Evolutionary conservation across 2,113 vertebrate genomes (phyloP).

Genomic region (Brachypteracias leptosomus): DNA sequence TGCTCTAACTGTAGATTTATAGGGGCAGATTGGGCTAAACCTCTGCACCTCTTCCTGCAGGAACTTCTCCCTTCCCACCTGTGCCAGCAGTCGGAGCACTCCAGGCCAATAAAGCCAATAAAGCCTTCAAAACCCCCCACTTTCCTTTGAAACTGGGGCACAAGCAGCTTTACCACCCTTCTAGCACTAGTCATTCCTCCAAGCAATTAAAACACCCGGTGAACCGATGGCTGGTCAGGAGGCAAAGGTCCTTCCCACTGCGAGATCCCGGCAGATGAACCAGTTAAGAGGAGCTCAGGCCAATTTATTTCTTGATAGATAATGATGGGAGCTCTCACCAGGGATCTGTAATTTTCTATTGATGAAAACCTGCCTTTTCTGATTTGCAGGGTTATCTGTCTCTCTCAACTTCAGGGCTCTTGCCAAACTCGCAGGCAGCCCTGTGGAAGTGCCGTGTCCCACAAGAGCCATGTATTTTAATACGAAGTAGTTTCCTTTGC

Average conservation of each 20-base stretch:
- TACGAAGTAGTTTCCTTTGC: constrained; percentile 46
- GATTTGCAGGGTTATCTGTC: constrained; percentile 58
- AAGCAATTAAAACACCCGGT: constrained; percentile 41
- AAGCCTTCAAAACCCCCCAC: neutral
- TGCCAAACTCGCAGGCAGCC: constrained; percentile 56
- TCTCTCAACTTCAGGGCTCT: constrained; percentile 28
- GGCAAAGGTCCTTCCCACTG: constrained; percentile 36
- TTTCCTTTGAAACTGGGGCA: neutral
- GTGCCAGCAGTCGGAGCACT: neutral
- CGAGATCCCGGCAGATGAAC: neutral
- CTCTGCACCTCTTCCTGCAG: neutral
- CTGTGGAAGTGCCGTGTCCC: constrained; percentile 23
- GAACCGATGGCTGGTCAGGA: neutral
- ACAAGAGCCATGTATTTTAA: constrained; percentile 59
- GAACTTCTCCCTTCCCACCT: neutral
- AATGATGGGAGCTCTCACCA: constrained; percentile 55
- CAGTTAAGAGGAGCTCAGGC: constrained; percentile 32
- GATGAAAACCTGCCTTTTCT: constrained; percentile 69
- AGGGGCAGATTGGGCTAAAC: too few species aligned
- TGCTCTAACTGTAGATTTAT: neutral
- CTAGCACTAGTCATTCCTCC: neutral
- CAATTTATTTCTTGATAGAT: constrained; percentile 69
- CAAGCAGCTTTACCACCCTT: neutral
- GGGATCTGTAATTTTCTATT: constrained; percentile 68
- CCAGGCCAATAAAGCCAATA: neutral